Percentiles rank a stretch among this genome's conserved stretches.
Conservation (phyloP, 2,113 vertebrate genomes). For the Prinia subflava region DNA sequence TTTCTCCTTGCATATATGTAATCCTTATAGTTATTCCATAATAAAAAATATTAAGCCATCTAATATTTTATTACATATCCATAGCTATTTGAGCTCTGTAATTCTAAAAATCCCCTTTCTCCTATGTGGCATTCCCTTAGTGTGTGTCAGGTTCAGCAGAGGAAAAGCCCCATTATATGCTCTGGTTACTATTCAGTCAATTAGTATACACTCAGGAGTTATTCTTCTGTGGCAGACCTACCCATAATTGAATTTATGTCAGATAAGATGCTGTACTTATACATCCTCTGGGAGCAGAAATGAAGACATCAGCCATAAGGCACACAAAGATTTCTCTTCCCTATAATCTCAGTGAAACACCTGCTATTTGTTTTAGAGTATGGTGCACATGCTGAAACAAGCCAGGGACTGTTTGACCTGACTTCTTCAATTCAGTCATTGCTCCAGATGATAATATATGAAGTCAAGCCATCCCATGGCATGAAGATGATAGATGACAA, state of each 20-base stretch:
- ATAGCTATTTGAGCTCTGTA: neutral
- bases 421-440: neutral
- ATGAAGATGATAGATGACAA: neutral
- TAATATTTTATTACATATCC: neutral
- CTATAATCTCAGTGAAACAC: neutral
- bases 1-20: neutral
- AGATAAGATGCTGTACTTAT: slow-evolving; percentile 18
- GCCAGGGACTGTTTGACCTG: neutral
- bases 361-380: neutral
- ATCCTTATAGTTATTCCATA: neutral
- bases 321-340: neutral
- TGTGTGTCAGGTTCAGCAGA: neutral
- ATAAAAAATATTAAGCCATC: neutral
- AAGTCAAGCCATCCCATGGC: neutral
- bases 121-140: neutral
- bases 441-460: neutral
- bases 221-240: slow-evolving; percentile 14
- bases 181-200: neutral
- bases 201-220: neutral
- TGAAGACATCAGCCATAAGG: slow-evolving; percentile 38
- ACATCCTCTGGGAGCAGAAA: slow-evolving; percentile 17
- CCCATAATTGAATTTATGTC: slow-evolving; percentile 49
- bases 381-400: neutral
- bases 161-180: neutral
- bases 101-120: neutral